Evolutionary conservation across 2,797 vertebrate genomes (phyloP), one percentile per base, ranked within the genome.

Genomic region (Urocyon cinereoargenteus): DNA sequence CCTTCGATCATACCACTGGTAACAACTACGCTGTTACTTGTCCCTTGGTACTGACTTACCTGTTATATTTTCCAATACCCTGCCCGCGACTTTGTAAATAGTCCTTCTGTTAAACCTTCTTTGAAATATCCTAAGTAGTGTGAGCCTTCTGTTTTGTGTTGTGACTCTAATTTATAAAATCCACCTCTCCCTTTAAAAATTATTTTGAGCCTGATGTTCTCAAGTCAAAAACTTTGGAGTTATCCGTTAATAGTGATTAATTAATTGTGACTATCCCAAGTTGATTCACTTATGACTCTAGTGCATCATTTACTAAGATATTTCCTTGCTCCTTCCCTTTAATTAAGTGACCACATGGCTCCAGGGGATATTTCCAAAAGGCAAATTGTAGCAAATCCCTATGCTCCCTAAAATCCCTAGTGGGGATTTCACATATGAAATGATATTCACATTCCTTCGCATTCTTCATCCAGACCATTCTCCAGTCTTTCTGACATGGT

Each of bases 61-160:
- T 45, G 5, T 55, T 75, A 22, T 5, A 8, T 53, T 34, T 96
- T 85, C 28, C 86, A 55, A 21, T 2, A 15, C 6, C 10, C n/a
- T 87, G 78, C 36, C 15, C 36, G 21, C 6, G 31, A 49, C 73
- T 92, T 90, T 61, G 57, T 89, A 87, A 53, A 16, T 78, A 28
- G 15, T 83, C 14, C 3, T 89, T 91, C 83, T 24, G 22, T 7
- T 88, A 92, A 96, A 83, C 3, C 49, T 90, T 36, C 18, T 36
- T 94, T 94, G 75, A 96, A 78, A 87, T 72, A 85, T 82, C n/a
- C 21, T 53, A 61, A 57, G 94, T 62, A 92, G 16, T 83, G 14
- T 61, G 70, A 16, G 16, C 10, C 16, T 88, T 49, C 19, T 86
- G 49, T 77, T 96, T 92, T 49, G 45, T 91, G 55, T 86, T 53